A percentile compares a stretch with the other conserved stretches of the same genome.
These are phyloP conservation scores for Pseudorhombus dupliciocellatus DNA, from an alignment of 2,113 vertebrate species.

Conservation along the genomic window DNA sequence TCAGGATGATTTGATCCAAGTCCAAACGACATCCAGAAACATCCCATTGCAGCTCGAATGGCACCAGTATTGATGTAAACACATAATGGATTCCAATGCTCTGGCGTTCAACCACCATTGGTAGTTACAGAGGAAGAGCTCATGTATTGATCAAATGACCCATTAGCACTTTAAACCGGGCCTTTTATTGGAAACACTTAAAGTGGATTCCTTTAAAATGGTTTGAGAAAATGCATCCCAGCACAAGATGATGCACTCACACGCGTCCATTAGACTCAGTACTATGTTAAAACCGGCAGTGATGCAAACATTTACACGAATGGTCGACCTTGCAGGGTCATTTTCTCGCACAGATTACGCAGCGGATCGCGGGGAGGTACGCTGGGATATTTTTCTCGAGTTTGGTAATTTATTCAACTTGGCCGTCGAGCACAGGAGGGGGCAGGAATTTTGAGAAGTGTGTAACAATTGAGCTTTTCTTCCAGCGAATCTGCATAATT, in stretches of 20 bases:
- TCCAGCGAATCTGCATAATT: constrained; percentile 73
- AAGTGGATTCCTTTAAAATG: constrained; percentile 66
- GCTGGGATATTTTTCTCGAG: constrained; percentile 37
- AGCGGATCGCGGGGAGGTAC: constrained; percentile 13
- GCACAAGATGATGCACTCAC: constrained; percentile 53
- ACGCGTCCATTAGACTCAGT: constrained; percentile 59
- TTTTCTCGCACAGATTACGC: constrained; percentile 1
- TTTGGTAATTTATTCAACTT: constrained; percentile 60
- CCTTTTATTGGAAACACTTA: constrained; percentile 62
- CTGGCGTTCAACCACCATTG: constrained; percentile 30
- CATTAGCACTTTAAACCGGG: constrained; percentile 66
- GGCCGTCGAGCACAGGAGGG: constrained; percentile 59
- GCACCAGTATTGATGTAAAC: constrained; percentile 30
- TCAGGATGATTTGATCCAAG: not conserved
- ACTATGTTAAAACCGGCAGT: constrained; percentile 25
- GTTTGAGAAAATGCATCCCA: constrained; percentile 62
- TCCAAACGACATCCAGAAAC: constrained; percentile 26
- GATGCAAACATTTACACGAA: constrained; percentile 49
- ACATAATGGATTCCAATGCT: constrained; percentile 56
- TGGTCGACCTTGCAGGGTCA: constrained; percentile 27
- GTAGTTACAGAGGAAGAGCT: constrained; percentile 49
- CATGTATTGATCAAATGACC: constrained; percentile 69
- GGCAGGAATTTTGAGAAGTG: constrained; percentile 60
- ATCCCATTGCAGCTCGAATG: constrained; percentile 22
- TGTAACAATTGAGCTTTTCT: constrained; percentile 74